Evolutionary conservation across 2,888 invertebrate genomes (phyloP).

Genomic region (Ethmia dodecea): DNA sequence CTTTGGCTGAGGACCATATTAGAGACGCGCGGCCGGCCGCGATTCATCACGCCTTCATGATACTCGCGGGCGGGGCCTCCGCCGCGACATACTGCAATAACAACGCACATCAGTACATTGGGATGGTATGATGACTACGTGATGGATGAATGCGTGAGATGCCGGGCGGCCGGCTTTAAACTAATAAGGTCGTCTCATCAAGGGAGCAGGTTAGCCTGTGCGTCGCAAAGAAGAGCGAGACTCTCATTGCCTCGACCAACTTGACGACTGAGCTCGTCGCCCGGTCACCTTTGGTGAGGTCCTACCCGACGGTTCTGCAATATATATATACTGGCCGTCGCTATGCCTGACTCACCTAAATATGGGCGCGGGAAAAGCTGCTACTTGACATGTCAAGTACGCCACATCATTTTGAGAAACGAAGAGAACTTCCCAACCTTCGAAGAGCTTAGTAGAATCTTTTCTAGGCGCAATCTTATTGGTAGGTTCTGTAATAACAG

Average conservation of each 20-base stretch:
- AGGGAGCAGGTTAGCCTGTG: slow-evolving; percentile 87
- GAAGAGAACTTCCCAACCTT: slow-evolving; percentile 80
- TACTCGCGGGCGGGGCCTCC: slow-evolving; percentile 57
- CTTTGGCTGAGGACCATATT: slow-evolving; percentile 66
- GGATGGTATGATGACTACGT: slow-evolving; percentile 62
- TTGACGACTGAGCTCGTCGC: slow-evolving; percentile 78
- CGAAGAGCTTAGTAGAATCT: slow-evolving; percentile 76
- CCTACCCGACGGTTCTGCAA: slow-evolving; percentile 84
- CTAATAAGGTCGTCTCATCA: slow-evolving; percentile 79
- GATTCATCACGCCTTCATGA: slow-evolving; percentile 70
- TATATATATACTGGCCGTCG: slow-evolving; percentile 49
- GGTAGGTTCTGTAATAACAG: slow-evolving; percentile 65
- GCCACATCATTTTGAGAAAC: slow-evolving; percentile 69
- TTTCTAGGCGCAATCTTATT: slow-evolving; percentile 80
- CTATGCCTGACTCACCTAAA: slow-evolving; percentile 80
- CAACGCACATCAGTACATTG: slow-evolving; percentile 70
- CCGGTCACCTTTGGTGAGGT: slow-evolving; percentile 82
- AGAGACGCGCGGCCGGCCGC: slow-evolving; percentile 70
- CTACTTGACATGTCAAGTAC: slow-evolving; percentile 82
- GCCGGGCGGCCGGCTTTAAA: slow-evolving; percentile 51
- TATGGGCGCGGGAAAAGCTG: slow-evolving; percentile 82
- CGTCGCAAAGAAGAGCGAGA: slow-evolving; percentile 85
- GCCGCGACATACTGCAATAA: slow-evolving; percentile 71
- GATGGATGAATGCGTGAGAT: slow-evolving; percentile 72
- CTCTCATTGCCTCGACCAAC: slow-evolving; percentile 60